Evolutionary conservation across 1,140 invertebrate species (phyloP), one percentile per base, ranked within the genome.

Genomic region (Bombus confusus): DNA sequence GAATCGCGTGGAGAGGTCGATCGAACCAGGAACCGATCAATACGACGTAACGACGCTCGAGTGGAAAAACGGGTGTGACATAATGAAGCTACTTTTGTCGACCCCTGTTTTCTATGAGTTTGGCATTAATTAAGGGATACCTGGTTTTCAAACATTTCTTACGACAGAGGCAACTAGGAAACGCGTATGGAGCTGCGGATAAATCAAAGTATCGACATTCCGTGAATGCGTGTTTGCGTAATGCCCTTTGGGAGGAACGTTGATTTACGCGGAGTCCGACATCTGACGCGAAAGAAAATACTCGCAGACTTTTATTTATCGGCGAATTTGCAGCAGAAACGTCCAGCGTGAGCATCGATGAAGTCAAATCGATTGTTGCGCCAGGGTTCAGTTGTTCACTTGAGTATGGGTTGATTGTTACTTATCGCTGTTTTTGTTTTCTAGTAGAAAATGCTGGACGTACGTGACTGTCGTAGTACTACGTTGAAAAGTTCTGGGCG

Each of bases 21-120:
- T 52, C 41, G n/a, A 82, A 47, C 8, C 59, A 15, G 57, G 37
- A 43, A 64, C 71, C 9, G 12, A 22, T 37, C 28, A 25, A 34
- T 52, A 25, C 47, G 18, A 62, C 12, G 3, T 39, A 68, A 73
- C 43, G 72, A 75, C 18, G 18, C 39, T 34, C 59, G 31, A 39
- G 5, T 31, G 31, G 47, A n/a, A 62, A 66, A 64, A 34, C 43
- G 10, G 9, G 25, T 3, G 41, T 66, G 41, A 52, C 62, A 59
- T 28, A 66, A 83, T 22, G 34, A 12, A 66, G 59, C n/a, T 41
- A 76, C 59, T 41, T 76, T 66, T 76, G 41, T 47, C 59, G 25
- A 9, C 28, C 12, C 4, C 15, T 6, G 5, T 75, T 83, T 68
- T 83, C 59, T 39, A 12, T 8, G 37, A 37, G 9, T 13, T 22